Evolutionary conservation across 1,140 invertebrate species (phyloP), one percentile per base, ranked within the genome.

Genomic region (Aphelenchoides besseyi): DNA sequence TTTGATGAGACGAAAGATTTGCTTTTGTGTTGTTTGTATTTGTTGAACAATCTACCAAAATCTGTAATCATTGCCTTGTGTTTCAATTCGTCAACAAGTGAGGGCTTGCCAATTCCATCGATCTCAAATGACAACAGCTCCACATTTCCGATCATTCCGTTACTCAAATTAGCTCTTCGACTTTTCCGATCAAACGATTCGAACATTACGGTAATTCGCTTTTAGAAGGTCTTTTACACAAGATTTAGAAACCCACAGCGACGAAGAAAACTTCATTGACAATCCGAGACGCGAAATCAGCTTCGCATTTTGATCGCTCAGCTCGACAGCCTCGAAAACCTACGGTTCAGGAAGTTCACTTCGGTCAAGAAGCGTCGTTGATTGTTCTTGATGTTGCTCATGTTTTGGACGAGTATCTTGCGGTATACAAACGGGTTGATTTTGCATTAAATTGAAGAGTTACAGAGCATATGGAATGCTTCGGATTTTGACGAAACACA

Each of bases 311-410:
- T 23, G 55, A 59, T 28, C 55, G 35, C 28, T 48, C 8, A 18
- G 63, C 16, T 18, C 23, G 28, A 70, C 68, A 69, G 35, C 16
- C 52, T 35, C 37, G 33, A 26, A 67, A 67, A 12, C 1, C 52
- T n/a, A 18, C 8, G 16, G n/a, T 79, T 16, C 74, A 78, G 54
- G 79, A 82, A 41, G 69, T 71, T 37, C 93, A 94, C 85, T 87
- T 96, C 78, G 90, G 92, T 0, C 92, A 92, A 18, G 94, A 97
- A 88, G 90, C 93, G 54, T 92, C 93, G 1, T 87, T 96, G 36
- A 90, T 91, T 18, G 90, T 91, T 0, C 86, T 96, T 9, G 94
- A 96, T 85, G 90, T 91, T 48, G 86, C 94, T 26, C 91, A 92
- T 66, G 86, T 93, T 3, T 94, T 93, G 85, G 91, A 90, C 72